Evolutionary conservation across 2,113 vertebrate genomes (phyloP).

Genomic region (Chascanopsetta lugubris): DNA sequence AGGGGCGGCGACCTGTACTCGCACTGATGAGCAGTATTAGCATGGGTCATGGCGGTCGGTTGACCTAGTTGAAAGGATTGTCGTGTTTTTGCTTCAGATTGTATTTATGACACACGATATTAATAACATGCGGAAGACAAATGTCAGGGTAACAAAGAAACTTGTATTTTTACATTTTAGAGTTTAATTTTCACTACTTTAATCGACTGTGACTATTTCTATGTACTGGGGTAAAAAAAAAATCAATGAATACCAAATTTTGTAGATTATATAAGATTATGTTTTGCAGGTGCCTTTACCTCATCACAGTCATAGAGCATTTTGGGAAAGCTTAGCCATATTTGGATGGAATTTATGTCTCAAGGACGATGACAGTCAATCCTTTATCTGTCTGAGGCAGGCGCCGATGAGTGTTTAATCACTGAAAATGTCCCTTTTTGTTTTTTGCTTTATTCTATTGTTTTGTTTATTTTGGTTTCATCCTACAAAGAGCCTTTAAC

Average conservation of each 20-base stretch:
- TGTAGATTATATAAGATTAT: constrained; percentile 7
- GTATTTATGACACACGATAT: constrained; percentile 8
- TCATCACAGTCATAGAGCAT: neutral
- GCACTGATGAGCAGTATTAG: neutral
- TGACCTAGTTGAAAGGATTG: neutral
- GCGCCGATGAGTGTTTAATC: no score
- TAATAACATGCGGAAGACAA: constrained; percentile 31
- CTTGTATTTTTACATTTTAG: constrained; percentile 47
- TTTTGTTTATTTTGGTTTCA: no score
- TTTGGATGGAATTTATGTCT: neutral
- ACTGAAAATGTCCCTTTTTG: no score
- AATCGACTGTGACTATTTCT: constrained; percentile 55
- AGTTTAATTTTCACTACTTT: constrained; percentile 23
- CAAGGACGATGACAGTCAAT: no score
- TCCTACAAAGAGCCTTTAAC: no score
- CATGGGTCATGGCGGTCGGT: neutral
- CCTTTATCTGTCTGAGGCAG: neutral
- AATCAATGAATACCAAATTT: neutral
- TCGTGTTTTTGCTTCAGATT: constrained; percentile 18
- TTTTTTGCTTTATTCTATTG: no score
- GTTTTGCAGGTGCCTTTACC: constrained; percentile 62
- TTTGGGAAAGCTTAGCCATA: neutral
- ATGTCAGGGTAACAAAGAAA: constrained; percentile 55
- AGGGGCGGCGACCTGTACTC: neutral
- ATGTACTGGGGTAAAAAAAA: neutral